Evolutionary conservation across 2,797 vertebrate species (phyloP), one percentile per base, ranked within the genome.

Genomic region (Schizopygopsis malacanthus): DNA sequence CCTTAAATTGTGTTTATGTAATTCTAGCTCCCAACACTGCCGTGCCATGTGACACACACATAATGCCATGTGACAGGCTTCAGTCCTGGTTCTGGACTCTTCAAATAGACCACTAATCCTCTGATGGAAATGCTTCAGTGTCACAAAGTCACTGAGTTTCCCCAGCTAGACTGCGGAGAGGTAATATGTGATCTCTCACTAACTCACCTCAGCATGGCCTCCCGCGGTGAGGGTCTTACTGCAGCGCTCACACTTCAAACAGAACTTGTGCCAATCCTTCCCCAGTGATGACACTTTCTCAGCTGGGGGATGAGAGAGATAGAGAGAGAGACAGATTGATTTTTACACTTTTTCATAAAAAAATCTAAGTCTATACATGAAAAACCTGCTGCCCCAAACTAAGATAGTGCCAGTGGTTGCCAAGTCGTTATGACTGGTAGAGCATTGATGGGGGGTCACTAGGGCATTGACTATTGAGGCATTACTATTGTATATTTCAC

Each of bases 201-300:
- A 45, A 47, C 95, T 95, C 89, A 99, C 98, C 98, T 99, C 97
- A 0, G 98, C 98, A 0, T 99, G 98, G 85, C 98, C 96, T 0
- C 97, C 97, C 0, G 98, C 92, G 0, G 95, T 98, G 92, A 99
- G 95, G 0, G 97, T 98, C 96, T 98, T 99, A 95, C 94, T 98
- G 93, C 98, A 99, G 88, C 97, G 97, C 91, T 98, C 98, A 0
- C 98, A 99, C 93, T 99, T 99, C 83, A 99, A 95, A 88, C 98
- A 99, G 92, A 99, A 95, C 91, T 98, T 98, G 95, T 99, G 98
- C 98, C 98, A 99, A 90, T 99, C 98, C 92, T 99, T 99, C 59
- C 98, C 98, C 93, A 99, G 93, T 4, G 98, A 99, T 3, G 97
- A 96, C 90, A 99, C 97, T 93, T 99, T 99, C 93, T 99, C 98